Percentiles rank a stretch among this genome's conserved stretches.
Evolutionary conservation across 2,797 vertebrate species (phyloP).

Genomic region (Spinus olivaceus): DNA sequence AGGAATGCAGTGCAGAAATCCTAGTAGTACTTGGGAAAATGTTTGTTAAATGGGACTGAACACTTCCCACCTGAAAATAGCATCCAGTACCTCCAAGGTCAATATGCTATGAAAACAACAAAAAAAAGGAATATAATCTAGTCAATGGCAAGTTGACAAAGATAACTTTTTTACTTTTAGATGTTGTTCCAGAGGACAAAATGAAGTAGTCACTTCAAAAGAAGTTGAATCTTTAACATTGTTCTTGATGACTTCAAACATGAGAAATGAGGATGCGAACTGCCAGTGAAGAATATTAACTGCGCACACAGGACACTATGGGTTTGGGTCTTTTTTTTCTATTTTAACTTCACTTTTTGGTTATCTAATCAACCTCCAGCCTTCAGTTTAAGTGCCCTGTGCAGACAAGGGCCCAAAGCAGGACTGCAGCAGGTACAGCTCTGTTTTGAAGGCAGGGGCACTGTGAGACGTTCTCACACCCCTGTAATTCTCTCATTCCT

Average conservation of each 20-base stretch:
- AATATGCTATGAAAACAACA: background rate
- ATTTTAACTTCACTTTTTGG: background rate
- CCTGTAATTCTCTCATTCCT: background rate
- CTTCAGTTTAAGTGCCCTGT: background rate
- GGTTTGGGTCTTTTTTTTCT: accelerated
- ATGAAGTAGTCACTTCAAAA: background rate
- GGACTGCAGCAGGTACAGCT: background rate
- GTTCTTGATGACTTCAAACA: background rate
- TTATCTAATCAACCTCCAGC: background rate
- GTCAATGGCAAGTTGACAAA: background rate
- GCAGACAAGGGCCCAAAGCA: background rate
- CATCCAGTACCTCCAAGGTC: background rate
- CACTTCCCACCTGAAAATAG: background rate
- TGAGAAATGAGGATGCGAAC: background rate
- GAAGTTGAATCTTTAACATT: background rate
- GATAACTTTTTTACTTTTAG: background rate
- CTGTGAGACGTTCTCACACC: background rate
- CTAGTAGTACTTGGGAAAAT: background rate
- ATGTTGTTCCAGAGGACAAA: background rate
- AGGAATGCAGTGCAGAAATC: background rate
- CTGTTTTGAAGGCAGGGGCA: background rate
- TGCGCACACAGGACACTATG: background rate
- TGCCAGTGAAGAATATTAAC: background rate
- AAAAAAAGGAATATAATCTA: background rate
- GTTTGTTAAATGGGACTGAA: background rate